A percentile compares a stretch with the other conserved stretches of the same genome.
phyloP scores from a whole-genome alignment of 2,113 vertebrate genomes.

The Dromiciops gliroides region DNA sequence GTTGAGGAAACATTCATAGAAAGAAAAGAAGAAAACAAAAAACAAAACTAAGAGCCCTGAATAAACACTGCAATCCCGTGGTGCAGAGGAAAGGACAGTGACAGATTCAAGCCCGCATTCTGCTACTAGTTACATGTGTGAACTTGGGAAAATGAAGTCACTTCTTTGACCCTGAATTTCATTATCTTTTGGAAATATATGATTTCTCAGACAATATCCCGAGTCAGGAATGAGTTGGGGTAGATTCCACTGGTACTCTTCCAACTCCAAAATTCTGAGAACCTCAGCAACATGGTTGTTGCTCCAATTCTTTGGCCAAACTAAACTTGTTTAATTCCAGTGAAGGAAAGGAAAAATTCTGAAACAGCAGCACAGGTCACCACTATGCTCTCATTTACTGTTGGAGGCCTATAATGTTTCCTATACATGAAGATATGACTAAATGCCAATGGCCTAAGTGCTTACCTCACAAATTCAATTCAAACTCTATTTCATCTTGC shows the following conservation, averaged over 20 bases:
- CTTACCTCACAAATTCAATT: constrained; percentile 63
- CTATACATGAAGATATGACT: constrained; percentile 48
- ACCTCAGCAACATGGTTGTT: not conserved
- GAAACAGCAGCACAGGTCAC: constrained; percentile 22
- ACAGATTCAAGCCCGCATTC: not conserved
- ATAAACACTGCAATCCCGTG: not conserved
- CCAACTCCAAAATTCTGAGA: not conserved
- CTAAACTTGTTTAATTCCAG: constrained; percentile 33
- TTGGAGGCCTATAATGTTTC: constrained; percentile 17
- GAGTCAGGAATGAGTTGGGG: not conserved
- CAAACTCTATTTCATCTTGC: constrained; percentile 58
- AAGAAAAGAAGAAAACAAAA: not conserved
- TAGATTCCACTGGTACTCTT: not conserved
- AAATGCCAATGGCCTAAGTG: constrained; percentile 56
- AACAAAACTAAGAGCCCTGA: too few relatives aligned
- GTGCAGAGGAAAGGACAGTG: not conserved
- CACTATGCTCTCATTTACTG: constrained; percentile 14
- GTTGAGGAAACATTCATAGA: not conserved
- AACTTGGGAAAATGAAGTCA: not conserved
- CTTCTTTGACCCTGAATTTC: constrained; percentile 11
- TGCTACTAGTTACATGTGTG: not conserved
- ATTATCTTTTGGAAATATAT: not conserved
- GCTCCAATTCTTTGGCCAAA: not conserved
- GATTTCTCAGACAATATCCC: not conserved
- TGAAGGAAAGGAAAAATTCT: constrained; percentile 47